Conservation (phyloP, 2,797 vertebrate genomes). For the Ceyx erithaca region DNA sequence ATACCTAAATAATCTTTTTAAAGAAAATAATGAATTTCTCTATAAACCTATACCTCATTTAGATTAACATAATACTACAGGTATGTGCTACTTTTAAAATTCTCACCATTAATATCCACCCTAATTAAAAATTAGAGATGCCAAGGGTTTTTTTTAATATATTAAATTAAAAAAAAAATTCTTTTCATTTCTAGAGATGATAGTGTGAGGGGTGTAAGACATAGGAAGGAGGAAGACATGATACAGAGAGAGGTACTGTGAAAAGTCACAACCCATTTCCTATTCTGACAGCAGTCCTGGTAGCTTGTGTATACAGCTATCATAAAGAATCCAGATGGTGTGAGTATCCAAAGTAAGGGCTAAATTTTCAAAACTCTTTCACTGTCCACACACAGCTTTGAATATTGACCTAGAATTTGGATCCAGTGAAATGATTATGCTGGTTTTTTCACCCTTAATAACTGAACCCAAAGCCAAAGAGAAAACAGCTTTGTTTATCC, state of each 20-base stretch:
- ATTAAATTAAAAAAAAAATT: too few species aligned
- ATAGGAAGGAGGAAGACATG: not conserved
- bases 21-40: not conserved
- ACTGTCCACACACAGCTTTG: not conserved
- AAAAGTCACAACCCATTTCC: not conserved
- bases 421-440: not conserved
- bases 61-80: not conserved
- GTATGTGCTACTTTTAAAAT: not conserved
- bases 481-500: conserved; percentile 49
- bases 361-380: not conserved
- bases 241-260: not conserved
- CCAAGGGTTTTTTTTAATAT: too few species aligned
- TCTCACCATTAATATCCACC: not conserved
- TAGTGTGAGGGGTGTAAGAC: not conserved
- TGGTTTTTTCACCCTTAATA: conserved; percentile 13
- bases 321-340: not conserved
- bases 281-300: not conserved
- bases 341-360: not conserved
- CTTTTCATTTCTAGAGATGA: not conserved
- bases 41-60: not conserved
- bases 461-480: conserved; percentile 20
- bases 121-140: not conserved
- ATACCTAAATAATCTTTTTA: not conserved
- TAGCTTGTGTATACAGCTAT: not conserved
- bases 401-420: not conserved